phyloP scores from a whole-genome alignment of 2,888 invertebrate species.

The Xestia rhomboidea region DNA sequence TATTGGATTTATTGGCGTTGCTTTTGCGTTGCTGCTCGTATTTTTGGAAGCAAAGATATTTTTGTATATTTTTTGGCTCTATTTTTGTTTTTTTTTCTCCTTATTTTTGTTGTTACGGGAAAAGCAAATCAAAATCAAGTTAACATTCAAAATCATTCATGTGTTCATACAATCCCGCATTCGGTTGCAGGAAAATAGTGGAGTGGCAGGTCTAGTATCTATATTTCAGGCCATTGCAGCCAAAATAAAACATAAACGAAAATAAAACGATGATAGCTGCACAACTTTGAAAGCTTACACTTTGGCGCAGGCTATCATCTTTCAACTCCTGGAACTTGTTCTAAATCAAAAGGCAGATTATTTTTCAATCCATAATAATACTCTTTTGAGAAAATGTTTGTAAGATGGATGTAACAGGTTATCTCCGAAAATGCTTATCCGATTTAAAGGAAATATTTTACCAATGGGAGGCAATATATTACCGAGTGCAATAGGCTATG shows the following conservation, averaged over 20 bases:
- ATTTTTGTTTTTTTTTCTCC: not conserved
- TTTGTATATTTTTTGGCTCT: not conserved
- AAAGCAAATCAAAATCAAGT: not conserved
- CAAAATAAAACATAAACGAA: no score
- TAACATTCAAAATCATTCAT: not conserved
- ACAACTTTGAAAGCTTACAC: not conserved
- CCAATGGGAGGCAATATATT: not conserved
- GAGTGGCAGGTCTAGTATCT: not conserved
- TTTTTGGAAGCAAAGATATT: slow-evolving; percentile 1
- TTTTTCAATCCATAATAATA: not conserved
- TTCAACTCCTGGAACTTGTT: not conserved
- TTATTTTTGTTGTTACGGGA: not conserved
- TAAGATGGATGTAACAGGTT: no score
- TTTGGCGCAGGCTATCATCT: not conserved
- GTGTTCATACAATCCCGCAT: not conserved
- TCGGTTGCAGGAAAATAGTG: not conserved
- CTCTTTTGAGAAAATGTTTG: no score
- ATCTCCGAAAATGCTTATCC: not conserved
- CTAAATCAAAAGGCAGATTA: not conserved
- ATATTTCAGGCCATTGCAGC: not conserved
- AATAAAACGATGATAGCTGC: not conserved
- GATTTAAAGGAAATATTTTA: not conserved
- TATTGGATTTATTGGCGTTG: slow-evolving; percentile 51
- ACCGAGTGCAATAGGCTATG: not conserved
- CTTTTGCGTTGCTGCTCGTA: slow-evolving; percentile 2